Percentiles rank a stretch among this genome's conserved stretches.
Conservation (phyloP, 2,888 invertebrate genomes). For the Cephus pygmeus region DNA sequence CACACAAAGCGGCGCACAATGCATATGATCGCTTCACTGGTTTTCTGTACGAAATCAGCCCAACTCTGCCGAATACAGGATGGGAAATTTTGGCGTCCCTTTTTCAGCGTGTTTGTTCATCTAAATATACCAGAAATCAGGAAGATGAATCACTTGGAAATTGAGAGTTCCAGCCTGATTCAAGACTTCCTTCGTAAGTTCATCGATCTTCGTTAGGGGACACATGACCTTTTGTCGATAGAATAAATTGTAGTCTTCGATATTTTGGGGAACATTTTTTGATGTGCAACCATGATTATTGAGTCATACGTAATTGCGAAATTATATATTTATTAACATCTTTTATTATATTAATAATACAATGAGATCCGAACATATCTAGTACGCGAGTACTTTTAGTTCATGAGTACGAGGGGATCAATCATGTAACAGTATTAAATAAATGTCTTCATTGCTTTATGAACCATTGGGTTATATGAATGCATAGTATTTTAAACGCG, state of each 20-base stretch:
- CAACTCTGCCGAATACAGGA: neutral
- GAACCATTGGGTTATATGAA: conserved; percentile 13
- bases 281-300: neutral
- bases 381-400: conserved; percentile 19
- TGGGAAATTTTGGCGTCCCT: neutral
- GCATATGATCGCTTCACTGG: neutral
- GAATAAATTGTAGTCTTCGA: neutral
- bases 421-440: conserved; percentile 3
- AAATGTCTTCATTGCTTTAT: conserved; percentile 16
- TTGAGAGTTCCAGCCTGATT: neutral
- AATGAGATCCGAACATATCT: conserved; percentile 35
- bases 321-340: conserved; percentile 25
- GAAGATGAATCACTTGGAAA: neutral
- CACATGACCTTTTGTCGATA: neutral
- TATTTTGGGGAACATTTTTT: neutral
- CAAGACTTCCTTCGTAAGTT: neutral
- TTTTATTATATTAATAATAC: conserved; percentile 37
- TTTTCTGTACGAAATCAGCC: neutral
- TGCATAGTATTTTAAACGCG: neutral
- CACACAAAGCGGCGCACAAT: neutral
- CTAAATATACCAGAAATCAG: neutral
- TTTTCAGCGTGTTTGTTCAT: neutral
- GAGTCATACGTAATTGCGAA: conserved; percentile 2
- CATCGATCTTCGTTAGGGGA: neutral
- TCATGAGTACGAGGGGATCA: conserved; percentile 1